phyloP scores from a whole-genome alignment of 2,797 vertebrate genomes.

The Leucoraja ocellata region DNA sequence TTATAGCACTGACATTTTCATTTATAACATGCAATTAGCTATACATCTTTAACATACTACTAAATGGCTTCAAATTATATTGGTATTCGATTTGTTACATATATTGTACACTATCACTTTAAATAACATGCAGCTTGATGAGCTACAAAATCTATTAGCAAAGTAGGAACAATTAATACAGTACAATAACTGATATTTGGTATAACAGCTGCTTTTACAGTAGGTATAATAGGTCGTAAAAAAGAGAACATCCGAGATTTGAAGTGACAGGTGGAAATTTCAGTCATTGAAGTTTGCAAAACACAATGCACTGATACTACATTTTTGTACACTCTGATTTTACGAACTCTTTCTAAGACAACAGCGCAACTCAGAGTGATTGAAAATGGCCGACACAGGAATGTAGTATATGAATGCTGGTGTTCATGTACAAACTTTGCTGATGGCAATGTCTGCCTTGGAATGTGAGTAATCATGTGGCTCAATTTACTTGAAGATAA shows the following conservation, averaged over 20 bases:
- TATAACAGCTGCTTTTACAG: slow-evolving; percentile 24
- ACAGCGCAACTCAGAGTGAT: background rate
- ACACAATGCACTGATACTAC: background rate
- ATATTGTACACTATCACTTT: slow-evolving; percentile 28
- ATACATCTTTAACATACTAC: slow-evolving; percentile 37
- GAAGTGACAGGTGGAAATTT: background rate
- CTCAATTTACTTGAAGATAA: slow-evolving; percentile 36
- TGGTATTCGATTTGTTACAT: slow-evolving; percentile 30
- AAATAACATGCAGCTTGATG: slow-evolving; percentile 9
- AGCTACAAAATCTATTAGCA: slow-evolving; percentile 31
- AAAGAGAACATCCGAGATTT: background rate
- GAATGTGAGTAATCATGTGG: background rate
- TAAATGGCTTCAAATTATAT: slow-evolving; percentile 31
- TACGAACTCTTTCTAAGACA: slow-evolving; percentile 40
- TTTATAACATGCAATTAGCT: slow-evolving; percentile 55
- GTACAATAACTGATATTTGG: slow-evolving; percentile 18
- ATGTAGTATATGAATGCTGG: slow-evolving; percentile 16
- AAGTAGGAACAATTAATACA: slow-evolving; percentile 28
- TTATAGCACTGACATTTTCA: slow-evolving; percentile 56
- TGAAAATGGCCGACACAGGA: background rate
- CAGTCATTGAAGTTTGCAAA: background rate
- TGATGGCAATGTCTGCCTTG: background rate
- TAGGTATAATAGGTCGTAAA: slow-evolving; percentile 30
- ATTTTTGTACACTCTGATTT: slow-evolving; percentile 43
- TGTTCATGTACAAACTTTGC: slow-evolving; percentile 7